phyloP scores from a whole-genome alignment of 2,113 vertebrate species.

The Oxyura jamaicensis region DNA sequence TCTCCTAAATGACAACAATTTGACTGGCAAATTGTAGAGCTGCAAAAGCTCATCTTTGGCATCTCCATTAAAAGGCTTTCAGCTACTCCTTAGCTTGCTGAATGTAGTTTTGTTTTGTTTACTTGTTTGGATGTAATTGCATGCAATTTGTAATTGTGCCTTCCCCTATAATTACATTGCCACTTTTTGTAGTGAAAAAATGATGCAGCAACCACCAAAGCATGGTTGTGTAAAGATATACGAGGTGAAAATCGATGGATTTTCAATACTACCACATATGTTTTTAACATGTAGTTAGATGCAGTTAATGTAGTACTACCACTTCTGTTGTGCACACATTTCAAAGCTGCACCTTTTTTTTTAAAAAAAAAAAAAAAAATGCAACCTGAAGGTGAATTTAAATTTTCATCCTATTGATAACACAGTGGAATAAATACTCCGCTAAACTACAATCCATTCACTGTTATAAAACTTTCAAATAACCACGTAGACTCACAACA shows the following conservation, averaged over 20 bases:
- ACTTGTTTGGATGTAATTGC: constrained; percentile 67
- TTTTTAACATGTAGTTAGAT: background rate
- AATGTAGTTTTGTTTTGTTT: constrained; percentile 70
- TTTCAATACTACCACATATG: background rate
- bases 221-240: background rate
- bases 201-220: background rate
- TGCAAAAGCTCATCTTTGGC: constrained; percentile 55
- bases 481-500: background rate
- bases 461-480: background rate
- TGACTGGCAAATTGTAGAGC: constrained; percentile 61
- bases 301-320: background rate
- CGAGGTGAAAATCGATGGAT: background rate
- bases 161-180: constrained; percentile 61
- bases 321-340: background rate
- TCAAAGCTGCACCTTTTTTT: background rate
- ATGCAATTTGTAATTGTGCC: constrained; percentile 62
- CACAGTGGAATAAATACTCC: background rate
- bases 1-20: constrained; percentile 55
- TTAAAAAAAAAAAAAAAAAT: no score
- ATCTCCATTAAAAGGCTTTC: constrained; percentile 63
- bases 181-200: constrained; percentile 22
- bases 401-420: constrained; percentile 8
- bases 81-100: constrained; percentile 55
- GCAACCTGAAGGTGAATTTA: background rate
- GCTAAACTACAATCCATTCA: background rate